Evolutionary conservation across 2,113 vertebrate genomes (phyloP), one percentile per base, ranked within the genome.

Genomic region (Larimichthys polyactis): DNA sequence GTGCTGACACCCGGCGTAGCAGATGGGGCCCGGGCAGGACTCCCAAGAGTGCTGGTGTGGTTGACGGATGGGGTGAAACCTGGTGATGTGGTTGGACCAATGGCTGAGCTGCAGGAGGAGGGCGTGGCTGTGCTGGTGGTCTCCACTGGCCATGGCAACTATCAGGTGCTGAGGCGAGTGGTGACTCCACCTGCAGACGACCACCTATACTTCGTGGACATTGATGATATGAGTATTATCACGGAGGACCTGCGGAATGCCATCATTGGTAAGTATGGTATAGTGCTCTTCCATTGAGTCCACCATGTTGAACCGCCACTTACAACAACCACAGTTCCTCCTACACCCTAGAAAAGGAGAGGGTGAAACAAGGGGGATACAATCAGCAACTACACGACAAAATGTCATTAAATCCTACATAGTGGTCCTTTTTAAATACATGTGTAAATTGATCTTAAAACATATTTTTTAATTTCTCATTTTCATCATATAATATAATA

Each of bases 11-110:
- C 1, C 11, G 49, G 96, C 86, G 0, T 91, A 82, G 0, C 24
- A 0, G 88, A 60, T 0, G 92, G 92, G 27, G 95, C 97, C 64
- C 91, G 97, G 40, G 79, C 84, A 0, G 96, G 91, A 0, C 96
- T 98, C 7, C 97, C 97, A 2, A 97, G 97, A 78, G 98, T 98
- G 8, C 87, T 99, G 91, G 95, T 99, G 55, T 99, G 98, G 98
- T 91, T 99, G 86, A 99, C 98, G 0, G 98, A 99, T 0, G 98
- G 98, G 5, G 95, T 96, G 80, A 97, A 97, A 85, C 97, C 96
- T 0, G 98, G 97, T 0, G 95, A 97, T 16, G 95, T 99, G 89
- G 94, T 94, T 0, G 93, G 93, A 79, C 96, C 96, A 27, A 97
- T 97, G 97, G 92, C 88, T 58, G 92, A 94, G 20, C 94, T 99